These are phyloP conservation scores for Myrmecobius fasciatus DNA, from an alignment of 2,113 vertebrate genomes.

Conservation along the genomic window DNA sequence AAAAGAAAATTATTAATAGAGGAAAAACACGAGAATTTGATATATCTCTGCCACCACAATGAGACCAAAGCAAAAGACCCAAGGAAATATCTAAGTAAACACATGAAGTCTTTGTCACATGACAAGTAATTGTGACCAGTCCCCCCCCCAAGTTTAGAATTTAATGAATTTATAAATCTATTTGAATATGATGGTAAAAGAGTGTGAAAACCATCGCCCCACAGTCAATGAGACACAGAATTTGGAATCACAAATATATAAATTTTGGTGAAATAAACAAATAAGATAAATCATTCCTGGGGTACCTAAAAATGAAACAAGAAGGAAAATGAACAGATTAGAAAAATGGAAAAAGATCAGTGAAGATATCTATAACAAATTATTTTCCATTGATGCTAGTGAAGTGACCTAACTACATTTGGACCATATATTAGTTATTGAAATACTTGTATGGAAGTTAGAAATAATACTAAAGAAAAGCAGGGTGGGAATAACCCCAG, in stretches of 20 bases:
- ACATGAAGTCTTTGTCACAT: not conserved
- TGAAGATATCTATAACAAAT: not conserved
- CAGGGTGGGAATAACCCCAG: not conserved
- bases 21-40: not conserved
- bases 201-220: not conserved
- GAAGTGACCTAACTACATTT: not conserved
- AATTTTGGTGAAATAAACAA: not conserved
- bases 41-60: not conserved
- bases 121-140: not conserved
- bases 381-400: not conserved
- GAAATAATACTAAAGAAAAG: not conserved
- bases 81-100: not conserved
- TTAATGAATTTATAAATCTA: not conserved
- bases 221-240: not conserved
- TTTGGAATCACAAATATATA: not conserved
- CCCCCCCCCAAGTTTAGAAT: not conserved
- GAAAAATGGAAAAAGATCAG: not conserved
- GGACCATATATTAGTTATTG: not conserved
- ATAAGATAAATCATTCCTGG: not conserved
- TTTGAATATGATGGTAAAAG: not conserved
- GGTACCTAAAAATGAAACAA: not conserved
- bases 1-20: not conserved
- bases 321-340: not conserved
- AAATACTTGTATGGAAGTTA: not conserved
- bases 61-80: not conserved